Conservation (phyloP, 2,113 vertebrate species). For the Mustela nigripes region DNA sequence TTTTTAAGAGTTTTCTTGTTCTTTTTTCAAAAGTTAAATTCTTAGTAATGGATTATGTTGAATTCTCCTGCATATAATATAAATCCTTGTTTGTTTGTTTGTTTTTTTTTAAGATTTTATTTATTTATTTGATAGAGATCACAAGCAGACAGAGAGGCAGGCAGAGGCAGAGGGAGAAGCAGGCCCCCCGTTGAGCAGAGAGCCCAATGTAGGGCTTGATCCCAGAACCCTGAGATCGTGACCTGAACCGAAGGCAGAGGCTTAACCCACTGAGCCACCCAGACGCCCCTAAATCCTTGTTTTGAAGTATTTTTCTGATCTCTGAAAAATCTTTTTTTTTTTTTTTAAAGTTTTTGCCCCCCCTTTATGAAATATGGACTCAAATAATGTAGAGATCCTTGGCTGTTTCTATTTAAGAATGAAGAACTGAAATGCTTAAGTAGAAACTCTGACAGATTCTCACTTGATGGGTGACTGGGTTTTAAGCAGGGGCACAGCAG, state of each 20-base stretch:
- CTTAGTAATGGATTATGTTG: not conserved
- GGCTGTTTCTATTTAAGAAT: not conserved
- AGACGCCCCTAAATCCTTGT: not conserved
- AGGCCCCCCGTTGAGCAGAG: too few species aligned
- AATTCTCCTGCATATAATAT: not conserved
- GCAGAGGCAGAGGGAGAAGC: too few species aligned
- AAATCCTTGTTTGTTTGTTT: not conserved
- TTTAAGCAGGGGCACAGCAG: not conserved
- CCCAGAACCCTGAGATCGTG: too few species aligned
- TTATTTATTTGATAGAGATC: too few species aligned
- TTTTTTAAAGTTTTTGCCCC: not conserved
- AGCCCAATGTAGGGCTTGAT: too few species aligned
- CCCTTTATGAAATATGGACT: not conserved
- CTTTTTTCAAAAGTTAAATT: not conserved
- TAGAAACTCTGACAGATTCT: not conserved
- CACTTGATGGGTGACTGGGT: not conserved
- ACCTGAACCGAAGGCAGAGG: too few species aligned
- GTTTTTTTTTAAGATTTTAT: too few species aligned
- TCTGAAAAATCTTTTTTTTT: not conserved
- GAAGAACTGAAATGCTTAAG: slow-evolving; percentile 3
- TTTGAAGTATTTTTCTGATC: not conserved
- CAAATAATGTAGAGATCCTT: not conserved
- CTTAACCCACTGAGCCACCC: too few species aligned
- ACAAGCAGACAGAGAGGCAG: too few species aligned
- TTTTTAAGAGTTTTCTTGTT: not conserved